Base-by-base conservation (phyloP, 2,113 vertebrate species). In the Pelecanus crispus region DNA sequence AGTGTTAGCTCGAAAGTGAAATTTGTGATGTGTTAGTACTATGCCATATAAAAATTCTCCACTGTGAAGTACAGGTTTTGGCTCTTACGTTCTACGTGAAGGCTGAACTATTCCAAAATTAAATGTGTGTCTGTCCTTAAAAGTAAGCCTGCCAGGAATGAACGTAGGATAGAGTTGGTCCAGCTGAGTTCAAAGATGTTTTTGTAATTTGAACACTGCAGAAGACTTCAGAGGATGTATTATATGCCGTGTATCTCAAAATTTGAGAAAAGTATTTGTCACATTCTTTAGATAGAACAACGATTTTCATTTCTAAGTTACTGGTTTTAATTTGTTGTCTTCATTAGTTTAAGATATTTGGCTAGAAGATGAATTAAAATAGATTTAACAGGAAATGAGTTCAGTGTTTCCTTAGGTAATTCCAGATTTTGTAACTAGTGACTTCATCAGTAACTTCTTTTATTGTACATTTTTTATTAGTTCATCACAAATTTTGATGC, bases 71-170 rank as follows among this genome's bases (percentile, higher is more conserved):
- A 26, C 36, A 42, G 16, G 1, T 61, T 50, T 65, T 61, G n/a
- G 50, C 52, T 82, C 36, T 70, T 66, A 11, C 0, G 0, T 65
- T 83, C 21, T 29, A 0, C 1, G 1, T 62, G 67, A 91, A 66
- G 63, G 6, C 67, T 81, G 32, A 83, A 62, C 25, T 42, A 20
- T 42, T 81, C 12, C 22, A 10, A 52, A 80, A 65, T 47, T 7
- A 42, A 67, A 25, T 25, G 32, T 0, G 0, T 63, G 5, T 58
- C 21, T 85, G 21, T 68, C 26, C n/a, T 72, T 75, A 50, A 44
- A 74, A 62, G 28, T 13, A 53, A 67, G 19, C 32, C 36, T 86
- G 38, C 28, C n/a, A 71, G 55, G 56, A 91, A 34, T 17, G 8
- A 59, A 14, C 11, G 7, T 50, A 32, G 22, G 26, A 17, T 56